These are phyloP conservation scores for Megatriorchis doriae DNA, from an alignment of 2,113 vertebrate species.

Conservation along the genomic window DNA sequence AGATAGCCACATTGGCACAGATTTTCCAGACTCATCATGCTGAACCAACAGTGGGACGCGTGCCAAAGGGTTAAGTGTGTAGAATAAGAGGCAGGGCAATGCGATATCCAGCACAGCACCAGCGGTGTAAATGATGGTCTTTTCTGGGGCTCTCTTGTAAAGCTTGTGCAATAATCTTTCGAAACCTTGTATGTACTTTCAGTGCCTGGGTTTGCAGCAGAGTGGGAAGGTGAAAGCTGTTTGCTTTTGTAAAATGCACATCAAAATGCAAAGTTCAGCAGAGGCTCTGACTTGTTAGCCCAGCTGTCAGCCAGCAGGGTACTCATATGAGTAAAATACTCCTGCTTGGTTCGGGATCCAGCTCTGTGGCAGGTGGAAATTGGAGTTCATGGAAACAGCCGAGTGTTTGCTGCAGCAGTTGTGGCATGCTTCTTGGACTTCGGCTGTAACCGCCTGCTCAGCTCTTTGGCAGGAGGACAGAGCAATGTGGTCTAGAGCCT, in stretches of 20 bases:
- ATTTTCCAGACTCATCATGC: background rate
- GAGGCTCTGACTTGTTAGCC: background rate
- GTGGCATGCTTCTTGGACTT: background rate
- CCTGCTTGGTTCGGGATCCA: accelerated
- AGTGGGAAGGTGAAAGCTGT: background rate
- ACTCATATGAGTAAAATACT: background rate
- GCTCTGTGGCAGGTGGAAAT: background rate
- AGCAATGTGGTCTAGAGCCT: background rate
- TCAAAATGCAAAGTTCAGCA: background rate
- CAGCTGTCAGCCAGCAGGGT: background rate
- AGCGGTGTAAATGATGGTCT: background rate
- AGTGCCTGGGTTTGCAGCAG: background rate
- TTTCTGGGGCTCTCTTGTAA: background rate
- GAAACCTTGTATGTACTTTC: background rate
- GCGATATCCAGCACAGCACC: background rate
- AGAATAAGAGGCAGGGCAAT: background rate
- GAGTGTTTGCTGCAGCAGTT: background rate
- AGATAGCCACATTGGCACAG: background rate
- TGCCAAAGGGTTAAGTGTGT: background rate
- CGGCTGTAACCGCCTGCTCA: background rate
- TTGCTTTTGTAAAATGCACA: background rate
- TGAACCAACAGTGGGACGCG: background rate
- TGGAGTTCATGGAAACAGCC: background rate
- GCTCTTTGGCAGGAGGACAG: background rate
- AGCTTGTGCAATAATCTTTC: background rate